phyloP scores from a whole-genome alignment of 1,140 invertebrate species.

The Apis dorsata region DNA sequence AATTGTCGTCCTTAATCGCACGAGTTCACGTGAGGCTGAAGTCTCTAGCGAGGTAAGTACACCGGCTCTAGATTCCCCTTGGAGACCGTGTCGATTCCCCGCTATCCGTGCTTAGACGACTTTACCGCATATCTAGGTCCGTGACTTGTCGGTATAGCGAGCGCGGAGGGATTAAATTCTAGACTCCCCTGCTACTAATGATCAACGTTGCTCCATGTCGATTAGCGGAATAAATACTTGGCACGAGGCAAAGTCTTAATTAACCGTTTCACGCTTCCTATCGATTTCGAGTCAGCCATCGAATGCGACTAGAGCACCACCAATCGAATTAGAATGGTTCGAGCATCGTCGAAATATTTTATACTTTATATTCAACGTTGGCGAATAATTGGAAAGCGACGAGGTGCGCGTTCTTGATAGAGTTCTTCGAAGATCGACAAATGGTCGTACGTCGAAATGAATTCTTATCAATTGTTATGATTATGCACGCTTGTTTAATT shows the following conservation, averaged over 20 bases:
- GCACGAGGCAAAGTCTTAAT: background rate
- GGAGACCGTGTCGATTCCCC: background rate
- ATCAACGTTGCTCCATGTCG: background rate
- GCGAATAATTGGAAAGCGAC: background rate
- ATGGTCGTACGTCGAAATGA: background rate
- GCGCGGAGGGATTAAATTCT: background rate
- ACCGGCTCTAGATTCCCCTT: background rate
- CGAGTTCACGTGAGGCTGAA: background rate
- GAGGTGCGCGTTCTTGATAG: background rate
- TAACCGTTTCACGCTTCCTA: background rate
- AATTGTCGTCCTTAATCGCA: constrained; percentile 16
- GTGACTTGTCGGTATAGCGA: background rate
- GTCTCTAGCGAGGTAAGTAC: no score
- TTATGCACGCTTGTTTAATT: constrained; percentile 6
- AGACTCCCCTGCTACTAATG: background rate
- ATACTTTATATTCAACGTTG: background rate
- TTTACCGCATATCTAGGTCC: no score
- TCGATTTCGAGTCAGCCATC: background rate
- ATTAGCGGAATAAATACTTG: background rate
- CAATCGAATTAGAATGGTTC: background rate
- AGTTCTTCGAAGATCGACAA: background rate
- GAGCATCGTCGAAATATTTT: background rate
- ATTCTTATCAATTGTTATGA: background rate
- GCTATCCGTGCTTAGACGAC: background rate
- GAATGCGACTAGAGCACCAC: background rate